phyloP scores from a whole-genome alignment of 2,113 vertebrate species.

The Chaenocephalus aceratus region DNA sequence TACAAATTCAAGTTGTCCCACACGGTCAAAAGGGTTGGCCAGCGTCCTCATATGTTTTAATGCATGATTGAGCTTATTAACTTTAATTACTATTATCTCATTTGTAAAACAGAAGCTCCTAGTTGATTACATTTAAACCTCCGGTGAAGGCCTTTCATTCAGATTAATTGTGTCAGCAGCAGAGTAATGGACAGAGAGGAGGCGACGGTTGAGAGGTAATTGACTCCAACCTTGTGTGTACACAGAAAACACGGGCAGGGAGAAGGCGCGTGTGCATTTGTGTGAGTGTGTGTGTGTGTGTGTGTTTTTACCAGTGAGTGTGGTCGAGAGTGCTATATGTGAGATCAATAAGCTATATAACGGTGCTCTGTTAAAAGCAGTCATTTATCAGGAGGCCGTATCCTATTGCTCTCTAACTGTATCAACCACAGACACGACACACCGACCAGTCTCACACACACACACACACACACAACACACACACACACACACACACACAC shows the following conservation, averaged over 20 bases:
- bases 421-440: no score
- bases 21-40: not conserved
- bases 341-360: conserved; percentile 64
- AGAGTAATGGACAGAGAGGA: conserved; percentile 43
- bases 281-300: conserved; percentile 6
- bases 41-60: conserved; percentile 10
- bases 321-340: conserved; percentile 28
- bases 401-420: conserved; percentile 1
- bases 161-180: conserved; percentile 31
- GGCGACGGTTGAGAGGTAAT: conserved; percentile 45
- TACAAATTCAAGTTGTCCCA: not conserved
- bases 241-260: conserved; percentile 13
- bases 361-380: conserved; percentile 47
- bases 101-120: conserved; percentile 31
- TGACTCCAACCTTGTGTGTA: conserved; percentile 55
- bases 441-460: not conserved
- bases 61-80: conserved; percentile 27
- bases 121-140: conserved; percentile 40
- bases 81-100: conserved; percentile 25
- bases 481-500: conserved; percentile 11
- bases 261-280: conserved; percentile 16
- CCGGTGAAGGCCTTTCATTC: conserved; percentile 23
- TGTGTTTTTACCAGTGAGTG: conserved; percentile 8
- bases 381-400: conserved; percentile 46
- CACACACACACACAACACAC: conserved; percentile 19